Percentiles rank a stretch among this genome's conserved stretches.
phyloP scores from a whole-genome alignment of 2,888 invertebrate genomes.

The Pammene fasciana region DNA sequence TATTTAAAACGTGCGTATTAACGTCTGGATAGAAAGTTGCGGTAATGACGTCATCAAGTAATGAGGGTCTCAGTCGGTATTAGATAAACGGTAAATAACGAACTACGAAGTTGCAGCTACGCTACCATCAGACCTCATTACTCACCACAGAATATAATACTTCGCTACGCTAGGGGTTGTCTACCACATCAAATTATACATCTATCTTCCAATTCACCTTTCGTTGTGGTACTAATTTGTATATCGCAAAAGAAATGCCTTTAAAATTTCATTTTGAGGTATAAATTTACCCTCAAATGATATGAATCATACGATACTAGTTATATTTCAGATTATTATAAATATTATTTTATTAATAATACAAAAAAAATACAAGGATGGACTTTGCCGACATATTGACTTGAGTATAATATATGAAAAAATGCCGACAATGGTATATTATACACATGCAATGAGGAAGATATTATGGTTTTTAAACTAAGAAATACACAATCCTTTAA shows the following conservation, averaged over 20 bases:
- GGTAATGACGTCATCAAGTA: conserved; percentile 24
- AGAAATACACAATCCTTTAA: conserved; percentile 6
- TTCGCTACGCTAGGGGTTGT: conserved; percentile 33
- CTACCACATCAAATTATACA: conserved; percentile 37
- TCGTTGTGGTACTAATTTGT: conserved; percentile 34
- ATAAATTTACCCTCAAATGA: conserved; percentile 35
- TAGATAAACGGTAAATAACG: background rate
- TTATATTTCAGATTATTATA: conserved; percentile 26
- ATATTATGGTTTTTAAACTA: conserved; percentile 20
- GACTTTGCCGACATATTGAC: conserved; percentile 29
- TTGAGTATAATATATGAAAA: conserved; percentile 19
- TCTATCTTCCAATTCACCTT: conserved; percentile 14
- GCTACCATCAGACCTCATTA: conserved; percentile 15
- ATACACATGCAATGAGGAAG: conserved; percentile 18
- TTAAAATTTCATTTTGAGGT: conserved; percentile 29
- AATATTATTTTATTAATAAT: conserved; percentile 26
- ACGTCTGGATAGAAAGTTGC: conserved; percentile 33
- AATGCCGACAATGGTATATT: conserved; percentile 12
- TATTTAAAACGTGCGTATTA: conserved; percentile 38
- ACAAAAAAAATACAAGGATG: conserved; percentile 33
- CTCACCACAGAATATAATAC: conserved; percentile 36
- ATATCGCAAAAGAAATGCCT: conserved; percentile 27
- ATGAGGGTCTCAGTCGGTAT: conserved; percentile 21
- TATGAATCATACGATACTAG: conserved; percentile 38
- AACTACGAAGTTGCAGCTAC: conserved; percentile 14